phyloP scores from a whole-genome alignment of 2,113 vertebrate genomes.

The Aramus guarauna region DNA sequence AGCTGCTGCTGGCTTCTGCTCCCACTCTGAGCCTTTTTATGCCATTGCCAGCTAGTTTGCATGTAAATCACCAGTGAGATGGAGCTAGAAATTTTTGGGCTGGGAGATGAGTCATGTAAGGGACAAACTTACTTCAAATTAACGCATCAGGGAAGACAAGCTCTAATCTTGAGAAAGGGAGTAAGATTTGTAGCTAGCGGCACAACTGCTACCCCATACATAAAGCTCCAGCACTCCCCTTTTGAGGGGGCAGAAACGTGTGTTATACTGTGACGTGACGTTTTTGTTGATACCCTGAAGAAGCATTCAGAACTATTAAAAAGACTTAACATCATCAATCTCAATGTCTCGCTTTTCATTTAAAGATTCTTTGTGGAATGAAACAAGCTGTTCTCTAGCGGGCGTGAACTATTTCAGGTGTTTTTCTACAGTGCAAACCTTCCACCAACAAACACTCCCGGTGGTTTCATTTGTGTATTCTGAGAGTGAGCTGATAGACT shows the following conservation, averaged over 20 bases:
- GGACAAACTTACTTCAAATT: background rate
- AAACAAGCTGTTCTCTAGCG: background rate
- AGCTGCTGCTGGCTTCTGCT: background rate
- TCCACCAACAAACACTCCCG: background rate
- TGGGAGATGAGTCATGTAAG: background rate
- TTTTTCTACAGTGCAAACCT: background rate
- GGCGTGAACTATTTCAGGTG: background rate
- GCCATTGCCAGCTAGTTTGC: background rate
- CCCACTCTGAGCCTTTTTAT: background rate
- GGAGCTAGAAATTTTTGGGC: background rate
- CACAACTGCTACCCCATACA: background rate
- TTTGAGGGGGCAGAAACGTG: background rate
- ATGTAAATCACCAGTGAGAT: background rate
- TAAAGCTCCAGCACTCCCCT: background rate
- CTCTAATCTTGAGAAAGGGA: background rate
- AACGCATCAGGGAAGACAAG: background rate
- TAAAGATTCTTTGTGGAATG: background rate
- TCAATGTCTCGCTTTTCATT: background rate
- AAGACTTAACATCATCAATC: background rate
- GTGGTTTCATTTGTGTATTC: background rate
- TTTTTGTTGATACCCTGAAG: background rate
- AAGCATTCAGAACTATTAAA: background rate
- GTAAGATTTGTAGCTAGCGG: background rate
- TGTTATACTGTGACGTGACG: background rate
- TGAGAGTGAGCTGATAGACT: background rate